Percentiles rank a stretch among this genome's conserved stretches.
Conservation (phyloP, 1,140 invertebrate species). For the Hetaerina americana region DNA sequence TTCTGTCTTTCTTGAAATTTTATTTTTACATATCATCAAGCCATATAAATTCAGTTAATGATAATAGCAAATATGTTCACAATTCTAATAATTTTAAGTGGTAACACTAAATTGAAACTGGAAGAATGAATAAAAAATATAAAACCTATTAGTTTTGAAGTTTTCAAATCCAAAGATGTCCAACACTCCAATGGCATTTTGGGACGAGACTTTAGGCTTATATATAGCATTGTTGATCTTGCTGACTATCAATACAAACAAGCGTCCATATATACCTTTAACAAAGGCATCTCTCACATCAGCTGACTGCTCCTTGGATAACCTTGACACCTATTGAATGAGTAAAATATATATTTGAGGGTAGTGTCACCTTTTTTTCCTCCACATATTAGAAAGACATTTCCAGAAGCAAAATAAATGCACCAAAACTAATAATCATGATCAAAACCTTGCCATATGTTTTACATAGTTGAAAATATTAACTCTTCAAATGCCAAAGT, state of each 20-base stretch:
- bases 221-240: conserved; percentile 83
- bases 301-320: conserved; percentile 54
- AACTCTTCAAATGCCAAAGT: no score
- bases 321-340: conserved; percentile 35
- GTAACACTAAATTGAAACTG: no score
- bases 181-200: conserved; percentile 74
- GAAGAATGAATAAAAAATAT: no score
- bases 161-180: conserved; percentile 98
- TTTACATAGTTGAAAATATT: no score
- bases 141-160: conserved; percentile 64
- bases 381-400: conserved; percentile 5
- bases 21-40: no score
- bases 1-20: no score
- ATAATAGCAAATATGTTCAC: neutral
- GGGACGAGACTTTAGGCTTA: conserved; percentile 40
- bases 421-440: neutral
- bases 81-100: neutral
- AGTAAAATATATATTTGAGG: conserved; percentile 3
- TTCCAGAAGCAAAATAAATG: neutral
- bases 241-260: conserved; percentile 83
- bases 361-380: neutral
- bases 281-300: conserved; percentile 86
- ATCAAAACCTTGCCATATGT: neutral
- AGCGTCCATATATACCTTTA: conserved; percentile 80
- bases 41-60: no score